Conservation (phyloP, 2,888 invertebrate genomes). For the Caenorhabditis japonica region DNA sequence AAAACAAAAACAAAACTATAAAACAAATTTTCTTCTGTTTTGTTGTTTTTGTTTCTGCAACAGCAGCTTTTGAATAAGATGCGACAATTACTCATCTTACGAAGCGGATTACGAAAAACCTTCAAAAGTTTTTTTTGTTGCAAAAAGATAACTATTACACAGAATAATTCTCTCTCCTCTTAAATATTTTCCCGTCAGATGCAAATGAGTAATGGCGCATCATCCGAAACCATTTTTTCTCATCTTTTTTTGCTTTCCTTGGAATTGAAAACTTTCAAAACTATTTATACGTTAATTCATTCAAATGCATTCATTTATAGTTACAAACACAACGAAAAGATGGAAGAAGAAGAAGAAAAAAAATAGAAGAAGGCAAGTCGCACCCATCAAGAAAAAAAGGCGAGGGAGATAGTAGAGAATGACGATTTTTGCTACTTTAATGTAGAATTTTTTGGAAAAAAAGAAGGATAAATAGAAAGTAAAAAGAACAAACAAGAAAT, state of each 20-base stretch:
- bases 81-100: too few species aligned
- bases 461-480: background rate
- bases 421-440: too few species aligned
- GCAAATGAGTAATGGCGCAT: conserved; percentile 39
- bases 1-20: too few species aligned
- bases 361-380: conserved; percentile 3
- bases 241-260: conserved; percentile 5
- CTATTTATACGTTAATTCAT: conserved; percentile 14
- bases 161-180: too few species aligned
- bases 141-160: too few species aligned
- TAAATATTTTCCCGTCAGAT: conserved; percentile 1
- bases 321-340: conserved; percentile 50
- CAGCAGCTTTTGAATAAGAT: too few species aligned
- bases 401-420: background rate
- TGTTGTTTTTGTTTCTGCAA: too few species aligned
- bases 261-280: background rate
- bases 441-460: background rate
- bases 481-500: too few species aligned
- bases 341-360: conserved; percentile 14
- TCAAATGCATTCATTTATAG: conserved; percentile 46
- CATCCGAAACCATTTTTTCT: conserved; percentile 21
- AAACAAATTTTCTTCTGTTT: too few species aligned
- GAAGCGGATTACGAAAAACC: too few species aligned
- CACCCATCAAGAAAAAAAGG: background rate
- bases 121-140: too few species aligned